Conservation (phyloP, 2,888 invertebrate species). For the Chrysomela aeneicollis region DNA sequence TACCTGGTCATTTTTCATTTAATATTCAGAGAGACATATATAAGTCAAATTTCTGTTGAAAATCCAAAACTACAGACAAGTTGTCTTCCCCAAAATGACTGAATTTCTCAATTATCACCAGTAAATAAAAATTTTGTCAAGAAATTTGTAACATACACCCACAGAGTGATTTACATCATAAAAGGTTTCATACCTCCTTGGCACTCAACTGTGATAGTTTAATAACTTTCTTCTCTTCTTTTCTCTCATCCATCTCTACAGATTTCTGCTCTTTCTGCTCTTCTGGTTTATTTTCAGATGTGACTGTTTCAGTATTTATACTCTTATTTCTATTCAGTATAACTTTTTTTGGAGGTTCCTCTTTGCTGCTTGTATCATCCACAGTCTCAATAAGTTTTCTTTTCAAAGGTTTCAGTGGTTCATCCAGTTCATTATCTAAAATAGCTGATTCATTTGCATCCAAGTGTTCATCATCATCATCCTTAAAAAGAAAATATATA, state of each 20-base stretch:
- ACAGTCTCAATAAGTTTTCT: constrained; percentile 47
- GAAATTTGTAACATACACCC: no score
- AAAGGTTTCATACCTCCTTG: constrained; percentile 64
- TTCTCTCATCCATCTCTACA: constrained; percentile 44
- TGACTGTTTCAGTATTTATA: constrained; percentile 20
- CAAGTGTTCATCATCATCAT: constrained; percentile 57
- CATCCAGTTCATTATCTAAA: constrained; percentile 54
- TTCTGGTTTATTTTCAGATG: constrained; percentile 48
- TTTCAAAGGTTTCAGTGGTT: constrained; percentile 48
- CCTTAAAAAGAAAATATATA: constrained; percentile 43
- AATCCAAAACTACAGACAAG: no score
- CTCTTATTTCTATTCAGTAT: constrained; percentile 66
- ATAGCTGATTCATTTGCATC: constrained; percentile 56
- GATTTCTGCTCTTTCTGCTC: not conserved
- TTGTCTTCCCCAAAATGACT: no score
- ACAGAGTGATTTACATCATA: not conserved
- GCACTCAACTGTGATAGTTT: constrained; percentile 67
- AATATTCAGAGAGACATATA: no score
- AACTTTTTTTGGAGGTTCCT: constrained; percentile 67
- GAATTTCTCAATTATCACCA: no score
- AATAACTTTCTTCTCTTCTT: constrained; percentile 63
- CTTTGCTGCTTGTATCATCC: constrained; percentile 48
- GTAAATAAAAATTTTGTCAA: constrained; percentile 24
- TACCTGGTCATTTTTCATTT: no score
- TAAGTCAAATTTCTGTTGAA: no score